Percentiles rank a stretch among this genome's conserved stretches.
phyloP scores from a whole-genome alignment of 2,797 vertebrate species.

The Gymnodraco acuticeps region DNA sequence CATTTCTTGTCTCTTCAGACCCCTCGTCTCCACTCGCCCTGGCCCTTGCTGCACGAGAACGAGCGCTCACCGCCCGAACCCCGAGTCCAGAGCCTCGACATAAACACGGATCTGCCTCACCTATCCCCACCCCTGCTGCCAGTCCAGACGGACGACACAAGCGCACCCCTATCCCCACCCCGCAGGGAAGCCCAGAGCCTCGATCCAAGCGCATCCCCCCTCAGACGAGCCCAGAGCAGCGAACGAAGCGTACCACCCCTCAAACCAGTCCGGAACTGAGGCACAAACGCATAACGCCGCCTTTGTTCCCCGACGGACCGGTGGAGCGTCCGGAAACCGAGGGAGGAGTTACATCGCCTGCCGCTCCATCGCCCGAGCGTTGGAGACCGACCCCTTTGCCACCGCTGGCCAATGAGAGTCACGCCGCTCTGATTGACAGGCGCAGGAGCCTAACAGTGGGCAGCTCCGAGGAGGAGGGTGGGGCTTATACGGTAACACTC shows the following conservation, averaged over 20 bases:
- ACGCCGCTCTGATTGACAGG: slow-evolving; percentile 73
- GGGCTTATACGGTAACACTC: slow-evolving; percentile 93
- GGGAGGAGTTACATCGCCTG: slow-evolving; percentile 90
- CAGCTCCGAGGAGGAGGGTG: slow-evolving; percentile 96
- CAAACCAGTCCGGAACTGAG: slow-evolving; percentile 88
- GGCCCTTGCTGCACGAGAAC: slow-evolving; percentile 95
- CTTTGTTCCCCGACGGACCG: slow-evolving; percentile 84
- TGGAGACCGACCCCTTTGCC: slow-evolving; percentile 81
- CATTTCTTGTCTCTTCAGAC: slow-evolving; percentile 74
- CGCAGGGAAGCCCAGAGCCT: slow-evolving; percentile 78
- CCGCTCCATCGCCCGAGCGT: slow-evolving; percentile 84
- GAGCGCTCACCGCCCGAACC: slow-evolving; percentile 90
- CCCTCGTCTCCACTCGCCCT: slow-evolving; percentile 96
- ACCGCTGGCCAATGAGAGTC: slow-evolving; percentile 65
- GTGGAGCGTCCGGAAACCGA: slow-evolving; percentile 90
- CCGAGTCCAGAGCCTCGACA: slow-evolving; percentile 78
- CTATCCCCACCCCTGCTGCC: slow-evolving; percentile 81
- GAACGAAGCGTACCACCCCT: slow-evolving; percentile 77
- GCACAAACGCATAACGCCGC: slow-evolving; percentile 79
- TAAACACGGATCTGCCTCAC: slow-evolving; percentile 73
- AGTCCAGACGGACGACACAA: slow-evolving; percentile 88
- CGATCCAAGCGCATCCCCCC: slow-evolving; percentile 80
- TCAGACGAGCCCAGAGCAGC: slow-evolving; percentile 76
- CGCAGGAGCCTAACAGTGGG: slow-evolving; percentile 90
- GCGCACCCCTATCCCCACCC: slow-evolving; percentile 76